Conservation (phyloP, 2,888 invertebrate species). For the Blastobasis lacticolella region DNA sequence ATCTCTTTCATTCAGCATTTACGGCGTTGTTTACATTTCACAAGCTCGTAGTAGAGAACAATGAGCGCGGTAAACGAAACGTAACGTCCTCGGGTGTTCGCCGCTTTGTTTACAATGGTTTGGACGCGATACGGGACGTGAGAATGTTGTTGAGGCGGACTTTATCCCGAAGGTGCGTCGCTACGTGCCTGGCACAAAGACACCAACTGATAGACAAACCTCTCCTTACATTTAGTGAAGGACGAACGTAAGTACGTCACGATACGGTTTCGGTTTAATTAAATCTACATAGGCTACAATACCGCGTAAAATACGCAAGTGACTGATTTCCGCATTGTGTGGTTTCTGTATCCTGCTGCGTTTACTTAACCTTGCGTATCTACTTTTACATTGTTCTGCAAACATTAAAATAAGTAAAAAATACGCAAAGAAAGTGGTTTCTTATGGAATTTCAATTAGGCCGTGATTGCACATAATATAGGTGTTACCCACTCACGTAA, state of each 20-base stretch:
- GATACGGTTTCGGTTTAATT: too few relatives aligned
- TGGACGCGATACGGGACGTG: conserved; percentile 44
- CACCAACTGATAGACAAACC: conserved; percentile 21
- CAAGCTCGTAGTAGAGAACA: conserved; percentile 59
- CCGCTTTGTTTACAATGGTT: conserved; percentile 49
- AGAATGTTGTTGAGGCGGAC: conserved; percentile 59
- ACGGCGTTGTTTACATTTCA: conserved; percentile 56
- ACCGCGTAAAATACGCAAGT: too few relatives aligned
- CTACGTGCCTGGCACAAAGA: conserved; percentile 58
- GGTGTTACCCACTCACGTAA: too few relatives aligned
- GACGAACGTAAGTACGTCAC: conserved; percentile 19
- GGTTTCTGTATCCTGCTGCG: too few relatives aligned
- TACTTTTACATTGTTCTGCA: too few relatives aligned
- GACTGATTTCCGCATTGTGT: too few relatives aligned
- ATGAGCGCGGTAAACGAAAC: conserved; percentile 57
- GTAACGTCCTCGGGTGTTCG: conserved; percentile 49
- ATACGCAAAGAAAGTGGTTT: too few relatives aligned
- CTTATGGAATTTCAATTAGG: too few relatives aligned
- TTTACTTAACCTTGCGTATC: too few relatives aligned
- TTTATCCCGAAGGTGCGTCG: conserved; percentile 40
- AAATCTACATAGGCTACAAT: too few relatives aligned
- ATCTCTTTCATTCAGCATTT: conserved; percentile 38
- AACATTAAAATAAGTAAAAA: too few relatives aligned
- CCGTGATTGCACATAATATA: too few relatives aligned
- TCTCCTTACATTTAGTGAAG: conserved; percentile 38